A percentile compares a stretch with the other conserved stretches of the same genome.
phyloP scores from a whole-genome alignment of 2,888 invertebrate species.

The Iselma pallidipennis region DNA sequence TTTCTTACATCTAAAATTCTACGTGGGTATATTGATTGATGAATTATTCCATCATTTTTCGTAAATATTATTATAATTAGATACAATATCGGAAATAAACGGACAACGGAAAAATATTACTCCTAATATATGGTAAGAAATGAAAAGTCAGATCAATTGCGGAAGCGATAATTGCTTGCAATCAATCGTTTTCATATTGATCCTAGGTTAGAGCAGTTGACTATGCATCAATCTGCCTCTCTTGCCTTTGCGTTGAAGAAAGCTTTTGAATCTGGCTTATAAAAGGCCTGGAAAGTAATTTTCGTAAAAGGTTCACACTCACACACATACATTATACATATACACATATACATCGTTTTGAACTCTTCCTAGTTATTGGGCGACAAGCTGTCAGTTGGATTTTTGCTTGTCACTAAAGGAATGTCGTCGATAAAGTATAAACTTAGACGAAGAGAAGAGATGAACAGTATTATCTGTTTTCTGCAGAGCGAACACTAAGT shows the following conservation, averaged over 20 bases:
- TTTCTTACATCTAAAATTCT: not conserved
- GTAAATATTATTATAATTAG: no score
- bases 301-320: slow-evolving; percentile 47
- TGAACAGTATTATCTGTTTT: slow-evolving; percentile 46
- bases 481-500: slow-evolving; percentile 46
- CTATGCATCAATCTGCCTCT: slow-evolving; percentile 33
- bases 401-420: slow-evolving; percentile 48
- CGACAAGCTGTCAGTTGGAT: slow-evolving; percentile 50
- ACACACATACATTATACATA: slow-evolving; percentile 6
- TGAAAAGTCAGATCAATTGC: no score
- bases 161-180: not conserved
- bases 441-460: slow-evolving; percentile 24
- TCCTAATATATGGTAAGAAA: no score
- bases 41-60: not conserved
- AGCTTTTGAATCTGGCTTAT: slow-evolving; percentile 39
- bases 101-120: no score
- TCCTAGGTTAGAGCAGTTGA: slow-evolving; percentile 11
- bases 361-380: slow-evolving; percentile 41
- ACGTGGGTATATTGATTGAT: not conserved
- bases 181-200: not conserved
- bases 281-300: slow-evolving; percentile 47
- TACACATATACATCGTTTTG: slow-evolving; percentile 9
- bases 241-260: slow-evolving; percentile 11
- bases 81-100: no score
- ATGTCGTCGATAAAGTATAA: slow-evolving; percentile 40